Evolutionary conservation across 2,797 vertebrate genomes (phyloP), one percentile per base, ranked within the genome.

Genomic region (Catamblyrhynchus diadema): DNA sequence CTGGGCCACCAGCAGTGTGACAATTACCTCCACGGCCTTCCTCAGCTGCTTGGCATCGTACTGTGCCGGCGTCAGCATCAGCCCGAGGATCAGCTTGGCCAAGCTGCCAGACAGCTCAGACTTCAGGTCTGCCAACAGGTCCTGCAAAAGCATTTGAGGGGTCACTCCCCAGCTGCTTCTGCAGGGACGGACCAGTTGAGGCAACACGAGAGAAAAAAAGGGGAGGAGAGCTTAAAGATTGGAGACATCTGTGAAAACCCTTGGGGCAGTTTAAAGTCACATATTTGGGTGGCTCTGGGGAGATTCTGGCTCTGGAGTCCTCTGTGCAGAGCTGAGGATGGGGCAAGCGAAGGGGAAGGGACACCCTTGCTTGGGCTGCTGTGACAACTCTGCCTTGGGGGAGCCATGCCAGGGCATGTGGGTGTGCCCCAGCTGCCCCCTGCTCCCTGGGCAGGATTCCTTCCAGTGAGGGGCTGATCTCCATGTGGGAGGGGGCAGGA

Each of bases 11-110:
- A 3, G 33, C 44, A 71, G 64, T 2, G 14, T 47, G 37, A 14
- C 33, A 65, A 23, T 72, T 97, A 99, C 99, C 98, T 99, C 99
- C 91, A 99, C 99, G 1, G 99, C 99, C 91, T 99, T 99, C 96
- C 97, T 98, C 98, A 99, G 98, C 98, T 99, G 99, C 97, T 99
- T 99, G 95, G 99, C 99, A 48, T 99, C 98, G 22, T 99, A 99
- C 95, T 99, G 99, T 3, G 98, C 98, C 0, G 99, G 99, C 0
- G 98, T 98, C 98, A 99, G 94, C 99, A 99, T 99, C 35, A 99
- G 98, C 27, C 98, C 98, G 4, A 99, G 98, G 93, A 99, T 98
- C 88, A 99, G 98, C 92, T 98, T 98, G 24, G 98, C 98, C 82
- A 99, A 81, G 96, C 99, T 99, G 94, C 99, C 99, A 0, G 99